These are phyloP conservation scores for Teinopalpus imperialis DNA, from an alignment of 2,888 invertebrate genomes.

Conservation along the genomic window DNA sequence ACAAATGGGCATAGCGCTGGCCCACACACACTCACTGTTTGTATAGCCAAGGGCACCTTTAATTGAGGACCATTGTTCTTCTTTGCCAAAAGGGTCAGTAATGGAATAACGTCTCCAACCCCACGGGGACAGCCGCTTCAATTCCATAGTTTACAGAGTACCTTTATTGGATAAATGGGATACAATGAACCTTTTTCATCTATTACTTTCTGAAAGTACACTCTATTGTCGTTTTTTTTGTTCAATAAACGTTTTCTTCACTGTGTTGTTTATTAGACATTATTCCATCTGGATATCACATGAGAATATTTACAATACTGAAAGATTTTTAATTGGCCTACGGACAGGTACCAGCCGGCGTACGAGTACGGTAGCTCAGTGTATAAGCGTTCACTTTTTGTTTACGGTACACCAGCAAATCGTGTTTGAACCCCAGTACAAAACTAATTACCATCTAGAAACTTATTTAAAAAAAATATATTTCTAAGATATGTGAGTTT, in stretches of 20 bases:
- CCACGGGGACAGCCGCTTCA: constrained; percentile 17
- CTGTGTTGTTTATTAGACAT: background rate
- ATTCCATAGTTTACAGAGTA: constrained; percentile 24
- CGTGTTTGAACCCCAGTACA: too few species aligned
- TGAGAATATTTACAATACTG: too few species aligned
- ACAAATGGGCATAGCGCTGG: constrained; percentile 62
- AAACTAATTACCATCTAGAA: too few species aligned
- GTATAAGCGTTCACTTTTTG: too few species aligned
- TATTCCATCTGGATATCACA: background rate
- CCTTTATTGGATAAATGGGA: constrained; percentile 28
- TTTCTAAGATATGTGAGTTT: too few species aligned
- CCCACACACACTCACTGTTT: constrained; percentile 40
- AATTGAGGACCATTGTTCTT: constrained; percentile 53
- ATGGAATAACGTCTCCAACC: constrained; percentile 22
- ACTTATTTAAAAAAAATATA: too few species aligned
- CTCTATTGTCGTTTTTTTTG: constrained; percentile 3
- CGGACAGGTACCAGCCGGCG: too few species aligned
- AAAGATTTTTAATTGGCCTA: too few species aligned
- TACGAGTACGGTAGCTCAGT: too few species aligned
- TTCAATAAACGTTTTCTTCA: constrained; percentile 1
- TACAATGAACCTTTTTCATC: constrained; percentile 18
- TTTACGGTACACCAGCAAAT: too few species aligned
- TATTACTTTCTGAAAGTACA: constrained; percentile 10
- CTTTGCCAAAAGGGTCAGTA: constrained; percentile 40
- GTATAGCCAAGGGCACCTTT: constrained; percentile 32